Evolutionary conservation across 2,797 vertebrate species (phyloP), one percentile per base, ranked within the genome.

Genomic region (Etheostoma nigrum): DNA sequence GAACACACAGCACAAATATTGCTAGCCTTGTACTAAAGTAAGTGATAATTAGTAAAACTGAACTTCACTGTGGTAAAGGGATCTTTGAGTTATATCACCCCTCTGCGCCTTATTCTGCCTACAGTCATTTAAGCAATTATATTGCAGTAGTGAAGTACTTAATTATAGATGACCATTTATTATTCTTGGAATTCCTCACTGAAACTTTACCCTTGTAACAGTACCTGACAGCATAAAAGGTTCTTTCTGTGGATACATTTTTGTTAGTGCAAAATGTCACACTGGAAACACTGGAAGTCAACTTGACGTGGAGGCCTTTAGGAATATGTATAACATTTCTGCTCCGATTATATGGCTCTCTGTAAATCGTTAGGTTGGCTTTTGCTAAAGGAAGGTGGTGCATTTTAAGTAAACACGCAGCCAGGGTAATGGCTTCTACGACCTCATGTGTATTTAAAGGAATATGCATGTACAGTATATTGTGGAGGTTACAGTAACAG

Each of bases 241-340:
- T 65, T 19, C 14, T 54, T n/a, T 74, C 21, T 9, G 18, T 30
- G 30, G 68, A 27, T 48, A 51, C 52, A 53, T 76, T 78, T 66
- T 60, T 45, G 70, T 69, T 64, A 45, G 55, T 27, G 62, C 36
- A 60, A 66, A 75, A 81, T 76, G 78, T 79, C 73, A 81, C 21
- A 23, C 21, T 23, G 21, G 21, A 23, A 23, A 68, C 68, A 48
- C 33, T 18, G 65, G 23, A 66, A 79, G 61, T 64, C 42, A n/a
- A 52, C 21, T 49, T 64, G 73, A 79, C 67, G 70, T 44, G 40
- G 27, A 74, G 45, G 65, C 61, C 44, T 55, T 19, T 9, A 61
- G 72, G 61, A 81, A 70, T 36, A 64, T 33, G 73, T 49, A 12
- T 36, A 13, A 60, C 8, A 33, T 44, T 40, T 62, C 40, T 52